These are phyloP conservation scores for Eupithecia exiguata DNA, from an alignment of 2,888 invertebrate species.

Conservation along the genomic window DNA sequence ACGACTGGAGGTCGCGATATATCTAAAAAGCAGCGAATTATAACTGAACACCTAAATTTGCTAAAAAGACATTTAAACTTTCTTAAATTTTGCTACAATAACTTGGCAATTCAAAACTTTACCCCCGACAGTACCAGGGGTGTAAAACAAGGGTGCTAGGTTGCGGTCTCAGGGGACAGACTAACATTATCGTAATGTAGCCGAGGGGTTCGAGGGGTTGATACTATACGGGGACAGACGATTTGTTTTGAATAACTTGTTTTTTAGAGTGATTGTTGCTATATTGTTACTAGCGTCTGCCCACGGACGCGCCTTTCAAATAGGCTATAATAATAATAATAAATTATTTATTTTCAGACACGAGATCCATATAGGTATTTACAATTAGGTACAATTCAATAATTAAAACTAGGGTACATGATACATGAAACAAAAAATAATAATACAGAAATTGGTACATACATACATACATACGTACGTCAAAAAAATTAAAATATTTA, in stretches of 20 bases:
- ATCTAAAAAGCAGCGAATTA: neutral
- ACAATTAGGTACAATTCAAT: too few species aligned
- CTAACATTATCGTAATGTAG: conserved; percentile 47
- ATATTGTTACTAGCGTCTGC: neutral
- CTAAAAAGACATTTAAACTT: neutral
- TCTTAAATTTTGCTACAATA: neutral
- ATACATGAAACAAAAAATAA: too few species aligned
- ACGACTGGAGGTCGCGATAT: too few species aligned
- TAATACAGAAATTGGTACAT: too few species aligned
- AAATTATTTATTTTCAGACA: too few species aligned
- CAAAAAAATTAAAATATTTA: too few species aligned
- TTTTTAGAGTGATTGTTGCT: conserved; percentile 10
- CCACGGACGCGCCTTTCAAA: too few species aligned
- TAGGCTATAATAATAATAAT: too few species aligned
- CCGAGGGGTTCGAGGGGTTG: conserved; percentile 41
- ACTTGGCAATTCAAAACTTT: conserved; percentile 41
- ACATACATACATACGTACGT: too few species aligned
- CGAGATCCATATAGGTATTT: too few species aligned
- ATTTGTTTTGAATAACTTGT: conserved; percentile 36
- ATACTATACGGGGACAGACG: conserved; percentile 28
- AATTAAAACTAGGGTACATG: too few species aligned
- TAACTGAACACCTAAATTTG: neutral
- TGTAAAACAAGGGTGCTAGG: conserved; percentile 59
- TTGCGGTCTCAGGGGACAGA: conserved; percentile 40
- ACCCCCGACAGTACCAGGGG: conserved; percentile 60